A percentile compares a stretch with the other conserved stretches of the same genome.
Conservation (phyloP, 2,888 invertebrate genomes). For the Brenthis daphne region DNA sequence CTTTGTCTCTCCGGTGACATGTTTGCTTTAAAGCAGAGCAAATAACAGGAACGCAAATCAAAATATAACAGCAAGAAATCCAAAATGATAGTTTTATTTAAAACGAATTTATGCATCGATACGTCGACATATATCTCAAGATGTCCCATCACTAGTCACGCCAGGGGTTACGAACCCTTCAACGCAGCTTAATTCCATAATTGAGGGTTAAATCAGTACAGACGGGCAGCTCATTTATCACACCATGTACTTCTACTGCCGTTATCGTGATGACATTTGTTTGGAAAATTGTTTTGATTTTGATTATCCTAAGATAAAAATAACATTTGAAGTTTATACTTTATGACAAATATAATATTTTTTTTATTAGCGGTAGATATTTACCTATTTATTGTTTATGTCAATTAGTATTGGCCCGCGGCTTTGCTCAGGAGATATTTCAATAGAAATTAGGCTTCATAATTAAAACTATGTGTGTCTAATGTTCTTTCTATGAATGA, state of each 20-base stretch:
- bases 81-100: too few relatives aligned
- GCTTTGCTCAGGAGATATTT: too few relatives aligned
- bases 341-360: background rate
- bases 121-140: background rate
- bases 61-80: too few relatives aligned
- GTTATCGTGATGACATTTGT: slow-evolving; percentile 65
- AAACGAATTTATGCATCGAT: slow-evolving; percentile 19
- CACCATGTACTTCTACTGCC: slow-evolving; percentile 52
- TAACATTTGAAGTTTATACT: slow-evolving; percentile 1
- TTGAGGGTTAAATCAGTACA: slow-evolving; percentile 79
- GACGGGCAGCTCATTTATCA: slow-evolving; percentile 71
- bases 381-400: too few relatives aligned
- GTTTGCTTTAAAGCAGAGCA: too few relatives aligned
- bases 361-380: too few relatives aligned
- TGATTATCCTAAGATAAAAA: slow-evolving; percentile 25
- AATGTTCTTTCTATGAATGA: too few relatives aligned
- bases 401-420: too few relatives aligned
- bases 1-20: too few relatives aligned
- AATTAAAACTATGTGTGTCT: too few relatives aligned
- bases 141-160: slow-evolving; percentile 43
- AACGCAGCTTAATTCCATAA: slow-evolving; percentile 77
- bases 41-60: too few relatives aligned
- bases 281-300: slow-evolving; percentile 32
- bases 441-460: too few relatives aligned
- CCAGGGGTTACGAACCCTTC: slow-evolving; percentile 73